A percentile compares a stretch with the other conserved stretches of the same genome.
These are phyloP conservation scores for Psilopogon haemacephalus DNA, from an alignment of 2,113 vertebrate species.

Conservation along the genomic window DNA sequence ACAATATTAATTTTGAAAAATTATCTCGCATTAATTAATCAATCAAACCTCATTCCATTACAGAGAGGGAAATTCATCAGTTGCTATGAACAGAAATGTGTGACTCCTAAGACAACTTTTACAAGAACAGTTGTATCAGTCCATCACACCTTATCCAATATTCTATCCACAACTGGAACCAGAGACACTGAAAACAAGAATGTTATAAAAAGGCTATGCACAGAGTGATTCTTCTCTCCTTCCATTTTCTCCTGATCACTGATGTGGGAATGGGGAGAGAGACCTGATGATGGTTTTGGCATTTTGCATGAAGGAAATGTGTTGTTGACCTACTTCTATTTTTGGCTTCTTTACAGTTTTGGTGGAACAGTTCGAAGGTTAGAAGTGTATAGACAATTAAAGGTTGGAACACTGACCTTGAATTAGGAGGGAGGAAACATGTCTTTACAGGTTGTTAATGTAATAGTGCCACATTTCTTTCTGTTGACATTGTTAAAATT, in stretches of 20 bases:
- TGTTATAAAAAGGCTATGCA: neutral
- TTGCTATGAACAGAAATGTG: neutral
- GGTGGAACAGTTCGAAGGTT: neutral
- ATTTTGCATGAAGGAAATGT: neutral
- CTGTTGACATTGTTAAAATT: neutral
- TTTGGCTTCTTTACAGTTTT: neutral
- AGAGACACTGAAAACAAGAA: neutral
- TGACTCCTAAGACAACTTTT: neutral
- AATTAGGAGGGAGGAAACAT: neutral
- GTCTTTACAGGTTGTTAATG: neutral
- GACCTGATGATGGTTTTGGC: neutral
- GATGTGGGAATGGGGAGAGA: neutral
- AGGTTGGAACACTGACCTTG: neutral
- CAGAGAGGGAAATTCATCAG: neutral
- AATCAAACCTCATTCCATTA: no score
- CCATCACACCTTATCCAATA: neutral
- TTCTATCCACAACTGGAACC: neutral
- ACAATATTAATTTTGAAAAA: no score
- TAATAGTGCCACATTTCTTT: neutral
- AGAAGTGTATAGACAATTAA: neutral
- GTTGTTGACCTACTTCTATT: neutral
- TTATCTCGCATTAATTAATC: no score
- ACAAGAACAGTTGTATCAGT: neutral
- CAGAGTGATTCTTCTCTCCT: neutral
- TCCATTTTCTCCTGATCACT: neutral